Conservation (phyloP, 2,797 vertebrate species). For the Alca torda region DNA sequence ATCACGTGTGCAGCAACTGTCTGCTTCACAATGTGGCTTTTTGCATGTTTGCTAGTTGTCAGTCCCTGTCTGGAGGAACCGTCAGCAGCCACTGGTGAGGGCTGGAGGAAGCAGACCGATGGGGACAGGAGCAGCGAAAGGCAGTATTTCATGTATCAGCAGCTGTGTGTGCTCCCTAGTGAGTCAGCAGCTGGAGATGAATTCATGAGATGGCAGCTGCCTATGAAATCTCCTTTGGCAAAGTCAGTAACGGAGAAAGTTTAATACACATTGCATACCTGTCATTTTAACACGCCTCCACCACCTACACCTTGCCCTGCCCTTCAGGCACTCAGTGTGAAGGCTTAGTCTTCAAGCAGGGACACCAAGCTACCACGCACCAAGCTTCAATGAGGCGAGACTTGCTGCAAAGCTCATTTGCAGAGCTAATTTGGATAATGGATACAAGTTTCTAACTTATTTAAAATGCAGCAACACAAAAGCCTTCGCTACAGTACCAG, state of each 20-base stretch:
- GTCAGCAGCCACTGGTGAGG: not conserved
- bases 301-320: not conserved
- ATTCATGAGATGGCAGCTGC: not conserved
- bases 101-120: not conserved
- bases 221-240: constrained; percentile 7
- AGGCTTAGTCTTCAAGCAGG: not conserved
- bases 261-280: not conserved
- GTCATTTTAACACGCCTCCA: not conserved
- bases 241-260: not conserved
- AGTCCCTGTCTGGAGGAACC: not conserved
- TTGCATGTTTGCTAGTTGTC: not conserved
- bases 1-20: not conserved
- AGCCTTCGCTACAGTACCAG: not conserved
- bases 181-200: constrained; percentile 8
- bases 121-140: not conserved
- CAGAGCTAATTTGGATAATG: not conserved
- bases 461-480: not conserved
- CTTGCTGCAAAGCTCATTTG: not conserved
- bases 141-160: not conserved
- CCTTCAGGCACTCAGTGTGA: not conserved
- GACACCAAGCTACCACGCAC: not conserved
- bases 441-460: not conserved
- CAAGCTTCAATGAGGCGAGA: not conserved
- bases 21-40: not conserved
- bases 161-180: not conserved